Evolutionary conservation across 2,888 invertebrate species (phyloP).

Genomic region (Ectobius pallidus): DNA sequence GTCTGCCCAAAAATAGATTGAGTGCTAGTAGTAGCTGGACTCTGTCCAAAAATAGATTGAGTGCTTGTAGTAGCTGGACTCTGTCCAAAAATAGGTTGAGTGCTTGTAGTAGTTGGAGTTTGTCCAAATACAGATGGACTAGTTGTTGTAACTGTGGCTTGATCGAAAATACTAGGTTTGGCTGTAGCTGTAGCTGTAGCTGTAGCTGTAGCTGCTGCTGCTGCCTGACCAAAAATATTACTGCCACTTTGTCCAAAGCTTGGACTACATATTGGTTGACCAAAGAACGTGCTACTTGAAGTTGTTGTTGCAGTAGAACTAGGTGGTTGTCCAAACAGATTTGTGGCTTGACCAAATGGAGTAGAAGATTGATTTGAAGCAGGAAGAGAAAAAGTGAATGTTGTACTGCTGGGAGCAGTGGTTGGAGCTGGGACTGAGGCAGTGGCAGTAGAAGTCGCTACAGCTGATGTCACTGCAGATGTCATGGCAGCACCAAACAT

Average conservation of each 20-base stretch:
- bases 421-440: slow-evolving; percentile 46
- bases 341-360: slow-evolving; percentile 45
- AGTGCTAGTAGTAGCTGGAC: slow-evolving; percentile 46
- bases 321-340: slow-evolving; percentile 43
- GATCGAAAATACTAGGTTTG: slow-evolving; percentile 38
- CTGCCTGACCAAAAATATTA: slow-evolving; percentile 26
- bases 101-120: slow-evolving; percentile 30
- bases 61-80: slow-evolving; percentile 46
- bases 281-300: slow-evolving; percentile 47
- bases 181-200: slow-evolving; percentile 36
- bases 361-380: slow-evolving; percentile 38
- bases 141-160: slow-evolving; percentile 32
- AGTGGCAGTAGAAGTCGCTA: slow-evolving; percentile 39
- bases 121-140: slow-evolving; percentile 40
- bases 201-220: slow-evolving; percentile 43
- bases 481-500: slow-evolving; percentile 42
- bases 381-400: slow-evolving; percentile 40
- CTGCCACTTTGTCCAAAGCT: slow-evolving; percentile 37
- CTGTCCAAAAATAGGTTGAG: slow-evolving; percentile 40
- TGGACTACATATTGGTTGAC: slow-evolving; percentile 44
- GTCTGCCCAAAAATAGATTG: slow-evolving; percentile 42
- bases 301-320: slow-evolving; percentile 48
- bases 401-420: slow-evolving; percentile 15
- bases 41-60: slow-evolving; percentile 41
- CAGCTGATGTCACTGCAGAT: slow-evolving; percentile 41